Evolutionary conservation across 2,888 invertebrate genomes (phyloP).

Genomic region (Hartigia nigra): DNA sequence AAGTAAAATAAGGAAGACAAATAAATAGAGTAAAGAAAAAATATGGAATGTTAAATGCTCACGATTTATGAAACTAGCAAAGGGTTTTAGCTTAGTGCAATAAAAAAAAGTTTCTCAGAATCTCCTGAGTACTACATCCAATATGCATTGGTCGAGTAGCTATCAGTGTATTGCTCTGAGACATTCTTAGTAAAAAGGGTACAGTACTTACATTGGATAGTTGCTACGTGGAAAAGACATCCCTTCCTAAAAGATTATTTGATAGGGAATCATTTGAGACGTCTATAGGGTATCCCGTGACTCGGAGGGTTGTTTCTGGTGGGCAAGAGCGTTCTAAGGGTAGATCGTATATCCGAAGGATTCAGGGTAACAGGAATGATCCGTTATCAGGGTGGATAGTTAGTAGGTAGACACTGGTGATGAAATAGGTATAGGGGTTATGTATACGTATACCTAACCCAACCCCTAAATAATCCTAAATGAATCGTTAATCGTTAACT

Average conservation of each 20-base stretch:
- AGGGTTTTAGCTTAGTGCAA: constrained; percentile 39
- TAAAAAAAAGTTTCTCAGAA: neutral
- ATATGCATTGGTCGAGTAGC: neutral
- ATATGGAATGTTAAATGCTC: constrained; percentile 44
- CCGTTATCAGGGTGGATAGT: neutral
- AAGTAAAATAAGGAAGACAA: neutral
- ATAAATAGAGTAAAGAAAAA: neutral
- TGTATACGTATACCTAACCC: neutral
- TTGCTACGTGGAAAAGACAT: neutral
- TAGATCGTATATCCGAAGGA: neutral
- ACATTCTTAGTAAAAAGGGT: neutral
- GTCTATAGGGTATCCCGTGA: neutral
- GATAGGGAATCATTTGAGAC: neutral
- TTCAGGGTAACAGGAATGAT: neutral
- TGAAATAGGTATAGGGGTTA: neutral
- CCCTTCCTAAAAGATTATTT: neutral
- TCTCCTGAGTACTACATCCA: neutral
- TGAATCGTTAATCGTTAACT: constrained; percentile 66
- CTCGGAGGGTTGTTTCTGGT: neutral
- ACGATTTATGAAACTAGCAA: constrained; percentile 46
- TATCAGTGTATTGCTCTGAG: neutral
- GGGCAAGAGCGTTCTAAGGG: neutral
- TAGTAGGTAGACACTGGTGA: neutral
- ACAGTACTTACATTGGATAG: neutral
- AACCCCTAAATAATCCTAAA: constrained; percentile 58